Evolutionary conservation across 92 coral and sea anemone species (phyloP).

Genomic region (Anthopleura xanthogrammica): DNA sequence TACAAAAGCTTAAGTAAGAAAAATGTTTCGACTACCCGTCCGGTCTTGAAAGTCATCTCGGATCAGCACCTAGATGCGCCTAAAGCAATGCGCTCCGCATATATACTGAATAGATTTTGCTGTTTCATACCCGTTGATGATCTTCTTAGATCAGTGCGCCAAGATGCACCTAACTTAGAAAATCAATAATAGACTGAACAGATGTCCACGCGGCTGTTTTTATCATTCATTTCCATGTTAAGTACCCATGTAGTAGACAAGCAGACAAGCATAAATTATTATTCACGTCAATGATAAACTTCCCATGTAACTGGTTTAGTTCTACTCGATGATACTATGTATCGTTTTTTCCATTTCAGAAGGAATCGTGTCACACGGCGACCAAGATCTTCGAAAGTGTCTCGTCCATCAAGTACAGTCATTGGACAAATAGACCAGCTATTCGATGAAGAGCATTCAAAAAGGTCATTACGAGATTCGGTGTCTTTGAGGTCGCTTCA

Average conservation of each 20-base stretch:
- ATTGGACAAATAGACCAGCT: constrained; percentile 41
- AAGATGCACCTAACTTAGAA: not conserved
- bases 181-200: not conserved
- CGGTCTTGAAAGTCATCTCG: no score
- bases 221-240: not conserved
- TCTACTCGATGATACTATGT: no score
- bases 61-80: no score
- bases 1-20: no score
- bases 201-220: not conserved
- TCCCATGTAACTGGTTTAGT: no score
- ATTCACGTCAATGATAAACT: not conserved
- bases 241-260: no score
- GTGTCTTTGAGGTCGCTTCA: constrained; percentile 36
- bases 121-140: no score
- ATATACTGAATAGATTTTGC: no score
- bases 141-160: not conserved
- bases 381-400: constrained; percentile 17
- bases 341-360: not conserved
- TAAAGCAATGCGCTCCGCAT: no score
- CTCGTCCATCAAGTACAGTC: constrained; percentile 41
- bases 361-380: constrained; percentile 24
- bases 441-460: constrained; percentile 25
- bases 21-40: no score
- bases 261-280: no score
- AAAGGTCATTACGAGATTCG: constrained; percentile 27